Evolutionary conservation across 1,140 invertebrate species (phyloP).

Genomic region (Bombus huntii): DNA sequence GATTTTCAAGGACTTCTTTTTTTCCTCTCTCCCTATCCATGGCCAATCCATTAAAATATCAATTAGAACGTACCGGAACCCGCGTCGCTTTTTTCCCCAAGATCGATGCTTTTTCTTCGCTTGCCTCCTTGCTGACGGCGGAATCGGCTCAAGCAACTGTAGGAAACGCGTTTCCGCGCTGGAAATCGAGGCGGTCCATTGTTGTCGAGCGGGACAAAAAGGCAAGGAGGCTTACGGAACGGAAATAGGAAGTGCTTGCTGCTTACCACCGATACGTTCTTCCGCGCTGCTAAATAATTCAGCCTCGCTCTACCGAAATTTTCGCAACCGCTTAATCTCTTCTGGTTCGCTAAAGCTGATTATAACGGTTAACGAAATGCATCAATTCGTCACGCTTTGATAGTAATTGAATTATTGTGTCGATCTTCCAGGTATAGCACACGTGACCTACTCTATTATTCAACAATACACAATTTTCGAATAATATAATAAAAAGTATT

Average conservation of each 20-base stretch:
- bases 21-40: not conserved
- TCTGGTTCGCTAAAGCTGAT: not conserved
- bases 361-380: not conserved
- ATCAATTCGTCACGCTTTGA: not conserved
- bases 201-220: conserved; percentile 43
- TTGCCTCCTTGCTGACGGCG: conserved; percentile 23
- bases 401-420: not conserved
- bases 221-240: conserved; percentile 8
- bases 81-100: conserved; percentile 46
- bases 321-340: not conserved
- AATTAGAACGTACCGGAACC: conserved; percentile 72
- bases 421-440: not conserved
- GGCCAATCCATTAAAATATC: conserved; percentile 81
- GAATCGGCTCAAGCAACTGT: conserved; percentile 17
- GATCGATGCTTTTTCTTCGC: conserved; percentile 47
- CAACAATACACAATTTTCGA: not conserved
- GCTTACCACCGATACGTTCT: not conserved
- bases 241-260: conserved; percentile 2
- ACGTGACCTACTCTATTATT: not conserved
- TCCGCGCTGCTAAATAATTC: not conserved
- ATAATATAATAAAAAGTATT: not conserved
- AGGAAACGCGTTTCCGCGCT: conserved; percentile 43
- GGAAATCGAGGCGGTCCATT: conserved; percentile 55
- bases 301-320: not conserved
- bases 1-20: conserved; percentile 67